Percentiles rank a stretch among this genome's conserved stretches.
phyloP scores from a whole-genome alignment of 2,888 invertebrate species.

The Leucozona laternaria region DNA sequence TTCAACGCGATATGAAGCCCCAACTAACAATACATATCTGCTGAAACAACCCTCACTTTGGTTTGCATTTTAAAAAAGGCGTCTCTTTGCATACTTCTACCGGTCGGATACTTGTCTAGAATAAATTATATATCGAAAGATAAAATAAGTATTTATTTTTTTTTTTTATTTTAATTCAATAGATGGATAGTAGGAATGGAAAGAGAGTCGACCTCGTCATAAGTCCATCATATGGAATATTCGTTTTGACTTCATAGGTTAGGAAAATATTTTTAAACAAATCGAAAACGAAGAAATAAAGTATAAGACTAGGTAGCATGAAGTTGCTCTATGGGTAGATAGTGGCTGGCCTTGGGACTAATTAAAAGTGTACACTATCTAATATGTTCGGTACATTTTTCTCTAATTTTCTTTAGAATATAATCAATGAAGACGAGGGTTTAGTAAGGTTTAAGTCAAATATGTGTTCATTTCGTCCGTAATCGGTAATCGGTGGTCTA shows the following conservation, averaged over 20 bases:
- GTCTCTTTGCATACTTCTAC: conserved; percentile 68
- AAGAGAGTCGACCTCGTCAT: conserved; percentile 48
- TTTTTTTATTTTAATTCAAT: conserved; percentile 10
- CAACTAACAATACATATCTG: neutral
- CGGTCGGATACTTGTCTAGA: conserved; percentile 68
- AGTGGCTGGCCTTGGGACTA: too few species aligned
- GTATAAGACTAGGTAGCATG: neutral
- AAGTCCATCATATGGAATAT: conserved; percentile 43
- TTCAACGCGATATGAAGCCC: conserved; percentile 34
- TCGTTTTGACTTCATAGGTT: conserved; percentile 10
- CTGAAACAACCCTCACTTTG: conserved; percentile 50
- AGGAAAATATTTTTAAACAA: neutral
- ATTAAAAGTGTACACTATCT: too few species aligned
- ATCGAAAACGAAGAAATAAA: neutral
- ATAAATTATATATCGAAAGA: conserved; percentile 65
- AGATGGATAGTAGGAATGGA: conserved; percentile 5
- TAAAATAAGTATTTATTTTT: conserved; percentile 26
- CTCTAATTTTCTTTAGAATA: too few species aligned
- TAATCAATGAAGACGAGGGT: too few species aligned
- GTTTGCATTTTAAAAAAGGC: conserved; percentile 58
- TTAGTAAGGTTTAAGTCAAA: too few species aligned
- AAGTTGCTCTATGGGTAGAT: too few species aligned
- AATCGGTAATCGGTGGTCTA: too few species aligned
- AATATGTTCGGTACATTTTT: too few species aligned
- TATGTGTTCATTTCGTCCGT: too few species aligned